Base-by-base conservation (phyloP, 2,888 invertebrate species). In the Dichetophora obliterata region DNA sequence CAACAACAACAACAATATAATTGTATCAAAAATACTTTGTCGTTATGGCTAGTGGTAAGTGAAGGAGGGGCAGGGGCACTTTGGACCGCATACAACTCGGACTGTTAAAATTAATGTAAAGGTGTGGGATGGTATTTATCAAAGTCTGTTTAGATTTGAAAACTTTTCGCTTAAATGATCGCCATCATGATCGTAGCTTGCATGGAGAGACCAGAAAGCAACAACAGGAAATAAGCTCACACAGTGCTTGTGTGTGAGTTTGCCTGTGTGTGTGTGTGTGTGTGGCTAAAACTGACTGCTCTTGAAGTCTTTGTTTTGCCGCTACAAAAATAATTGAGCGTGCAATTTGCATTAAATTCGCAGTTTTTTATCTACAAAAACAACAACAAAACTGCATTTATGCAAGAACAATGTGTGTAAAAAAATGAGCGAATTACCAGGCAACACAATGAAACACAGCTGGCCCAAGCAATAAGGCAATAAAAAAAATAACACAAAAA, bases 71-170 rank as follows among this genome's bases (percentile, higher is more conserved):
- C 6, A 19, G 71, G 8, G 2, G 2, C 5, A 5, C 11, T 22
- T 52, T 71, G 71, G n/a, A 52, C 50, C 54, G 50, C 37, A 24
- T 24, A 52, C 52, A 48, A 22, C n/a, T 19, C 24, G 19, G 37
- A 16, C 66, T 52, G 65, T 52, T 52, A 54, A 27, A 68, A 48
- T 66, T 31, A 74, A 74, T 74, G 37, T 31, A 0, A 54, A 74
- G 74, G 74, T 74, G 74, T 74, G 74, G 54, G 52, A 66, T 74
- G 74, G 54, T 37, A 74, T 74, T 66, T 66, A 54, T 74, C 74
- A 74, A 65, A 19, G 74, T 74, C 74, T 74, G 52, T 54, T 74
- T 74, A 52, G 52, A 52, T 74, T 54, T 74, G 61, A 19, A 24
- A 72, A 48, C 27, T n/a, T 59, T 43, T 48, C 22, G 43, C 61